phyloP scores from a whole-genome alignment of 2,888 invertebrate genomes.

The Hypolimnas misippus region DNA sequence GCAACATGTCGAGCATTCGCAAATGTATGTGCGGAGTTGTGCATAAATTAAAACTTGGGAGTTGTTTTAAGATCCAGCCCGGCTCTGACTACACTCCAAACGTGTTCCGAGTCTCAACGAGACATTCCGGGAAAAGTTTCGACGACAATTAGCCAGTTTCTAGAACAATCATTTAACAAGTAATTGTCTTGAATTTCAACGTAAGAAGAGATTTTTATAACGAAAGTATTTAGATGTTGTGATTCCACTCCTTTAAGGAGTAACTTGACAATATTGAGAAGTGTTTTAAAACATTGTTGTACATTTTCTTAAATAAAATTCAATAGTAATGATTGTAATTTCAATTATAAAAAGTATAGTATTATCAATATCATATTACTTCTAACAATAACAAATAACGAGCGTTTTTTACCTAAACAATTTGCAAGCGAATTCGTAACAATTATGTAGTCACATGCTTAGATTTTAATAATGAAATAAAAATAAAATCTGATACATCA shows the following conservation, averaged over 20 bases:
- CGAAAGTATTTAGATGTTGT: not conserved
- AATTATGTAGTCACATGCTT: no score
- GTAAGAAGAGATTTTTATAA: not conserved
- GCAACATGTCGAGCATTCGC: slow-evolving; percentile 28
- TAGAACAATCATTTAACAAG: slow-evolving; percentile 37
- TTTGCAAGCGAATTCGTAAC: no score
- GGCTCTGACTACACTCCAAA: slow-evolving; percentile 35
- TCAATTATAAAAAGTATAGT: no score
- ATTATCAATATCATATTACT: no score
- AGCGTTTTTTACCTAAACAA: no score
- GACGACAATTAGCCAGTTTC: slow-evolving; percentile 39
- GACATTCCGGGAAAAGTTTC: slow-evolving; percentile 36
- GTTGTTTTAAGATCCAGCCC: slow-evolving; percentile 34
- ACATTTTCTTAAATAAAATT: no score
- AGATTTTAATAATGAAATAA: no score
- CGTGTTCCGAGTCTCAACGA: slow-evolving; percentile 40
- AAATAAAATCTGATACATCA: no score
- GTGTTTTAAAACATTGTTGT: not conserved
- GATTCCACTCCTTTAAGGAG: not conserved
- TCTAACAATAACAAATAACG: no score
- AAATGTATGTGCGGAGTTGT: slow-evolving; percentile 37
- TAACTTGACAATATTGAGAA: not conserved
- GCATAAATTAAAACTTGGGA: slow-evolving; percentile 41
- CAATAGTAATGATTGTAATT: no score
- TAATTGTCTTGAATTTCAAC: slow-evolving; percentile 26